Percentiles rank a stretch among this genome's conserved stretches.
These are phyloP conservation scores for Caenorhabditis remanei DNA, from an alignment of 1,140 invertebrate genomes.

Conservation along the genomic window DNA sequence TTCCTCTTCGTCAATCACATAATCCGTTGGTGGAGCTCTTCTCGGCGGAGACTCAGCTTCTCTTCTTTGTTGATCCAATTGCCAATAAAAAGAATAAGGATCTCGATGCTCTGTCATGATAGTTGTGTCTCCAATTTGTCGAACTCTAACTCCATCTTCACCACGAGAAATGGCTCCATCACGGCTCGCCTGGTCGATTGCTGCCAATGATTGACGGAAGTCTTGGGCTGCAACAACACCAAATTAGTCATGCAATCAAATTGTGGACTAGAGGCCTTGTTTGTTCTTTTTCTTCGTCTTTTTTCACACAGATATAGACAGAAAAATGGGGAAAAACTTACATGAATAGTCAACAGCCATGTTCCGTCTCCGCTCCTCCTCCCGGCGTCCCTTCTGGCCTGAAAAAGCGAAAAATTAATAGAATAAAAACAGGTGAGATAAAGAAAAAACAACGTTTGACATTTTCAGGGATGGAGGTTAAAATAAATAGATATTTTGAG, in stretches of 20 bases:
- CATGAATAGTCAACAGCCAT: constrained; percentile 66
- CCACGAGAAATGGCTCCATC: constrained; percentile 57
- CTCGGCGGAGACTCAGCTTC: constrained; percentile 63
- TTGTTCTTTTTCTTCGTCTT: background rate
- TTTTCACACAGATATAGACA: background rate
- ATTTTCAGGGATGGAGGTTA: background rate
- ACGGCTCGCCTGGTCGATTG: constrained; percentile 68
- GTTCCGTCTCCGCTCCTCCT: constrained; percentile 34
- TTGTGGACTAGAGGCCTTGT: background rate
- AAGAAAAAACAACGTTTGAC: background rate
- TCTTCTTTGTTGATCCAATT: constrained; percentile 74
- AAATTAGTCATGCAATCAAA: constrained; percentile 56
- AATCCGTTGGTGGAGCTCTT: constrained; percentile 68
- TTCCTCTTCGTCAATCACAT: constrained; percentile 73
- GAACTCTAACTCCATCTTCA: constrained; percentile 57
- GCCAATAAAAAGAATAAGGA: constrained; percentile 78
- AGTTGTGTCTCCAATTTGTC: constrained; percentile 73
- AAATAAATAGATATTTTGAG: background rate
- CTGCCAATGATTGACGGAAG: constrained; percentile 68
- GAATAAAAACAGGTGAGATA: background rate
- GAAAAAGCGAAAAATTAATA: background rate
- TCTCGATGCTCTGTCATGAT: constrained; percentile 77
- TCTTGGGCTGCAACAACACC: constrained; percentile 57
- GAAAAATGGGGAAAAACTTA: background rate
- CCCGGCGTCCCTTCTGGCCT: constrained; percentile 46